Base-by-base conservation (phyloP, 35 echinoderm and acorn worm genomes). In the Patiria miniata region DNA sequence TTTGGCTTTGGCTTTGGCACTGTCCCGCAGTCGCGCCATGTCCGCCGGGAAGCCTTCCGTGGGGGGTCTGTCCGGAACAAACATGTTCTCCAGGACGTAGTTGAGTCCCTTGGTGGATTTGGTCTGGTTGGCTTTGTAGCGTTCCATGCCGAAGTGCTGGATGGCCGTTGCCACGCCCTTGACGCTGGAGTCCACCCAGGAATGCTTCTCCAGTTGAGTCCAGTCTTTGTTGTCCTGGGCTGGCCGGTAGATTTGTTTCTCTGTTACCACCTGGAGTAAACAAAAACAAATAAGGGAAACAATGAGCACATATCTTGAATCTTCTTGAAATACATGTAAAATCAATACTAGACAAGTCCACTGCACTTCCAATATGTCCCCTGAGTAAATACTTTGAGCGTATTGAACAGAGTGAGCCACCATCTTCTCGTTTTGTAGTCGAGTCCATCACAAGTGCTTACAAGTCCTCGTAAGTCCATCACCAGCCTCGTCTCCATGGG, bases 101-200 rank as follows among this genome's bases (percentile, higher is more conserved):
- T 91, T 89, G 6, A 98, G 42, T 36, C 92, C 95, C 36, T 94
- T 94, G 39, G 80, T 78, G 22, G 95, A 85, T 79, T 91, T 98
- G 28, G 68, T 7, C 23, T 59, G 40, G 82, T 98, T 98, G n/a
- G 88, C 42, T 68, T 98, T 98, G 86, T 91, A 98, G 0, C 95
- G 68, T 36, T 98, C 95, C 14, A 94, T 39, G 15, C 95, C 95
- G 53, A 98, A 94, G 28, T 87, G 85, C 37, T 77, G 69, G 5
- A 98, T 65, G 12, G 92, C 86, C 30, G 85, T 79, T 0, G 92
- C 83, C 37, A 98, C 55, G 0, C 95, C 95, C 7, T 77, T 78
- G 29, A 98, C 26, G 53, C 68, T 94, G 2, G 95, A 98, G 44
- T 88, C 85, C 16, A 98, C 86, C 95, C 95, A 98, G 0, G 89